Base-by-base conservation (phyloP, 2,797 vertebrate species). In the Siniperca scherzeri region DNA sequence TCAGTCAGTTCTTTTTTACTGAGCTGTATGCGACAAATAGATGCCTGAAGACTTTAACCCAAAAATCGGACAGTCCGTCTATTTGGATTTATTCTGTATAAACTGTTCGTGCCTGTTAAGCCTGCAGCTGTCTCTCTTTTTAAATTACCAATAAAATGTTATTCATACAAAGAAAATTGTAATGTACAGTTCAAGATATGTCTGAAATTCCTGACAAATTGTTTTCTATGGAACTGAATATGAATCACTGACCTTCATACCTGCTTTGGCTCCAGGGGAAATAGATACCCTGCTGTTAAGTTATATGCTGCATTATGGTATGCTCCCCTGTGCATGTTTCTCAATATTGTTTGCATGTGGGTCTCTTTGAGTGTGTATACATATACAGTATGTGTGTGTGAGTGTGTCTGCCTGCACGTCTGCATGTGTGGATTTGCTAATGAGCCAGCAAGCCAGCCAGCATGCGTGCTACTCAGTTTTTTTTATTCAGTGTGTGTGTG, bases 191-290 rank as follows among this genome's bases (percentile, higher is more conserved):
- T n/a, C 60, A 22, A 55, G 10, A 44, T 57, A 7, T 36, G 5
- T 27, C 12, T 17, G 16, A 33, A 27, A 19, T 33, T 30, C 66
- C 14, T 42, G 1, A 53, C 27, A 46, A 55, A 61, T 4, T 42
- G 22, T 64, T 62, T 84, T 52, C 25, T 22, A 0, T 59, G 56
- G 38, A 61, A 16, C n/a, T 57, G 25, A 77, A 64, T 38, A 19
- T 48, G 10, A 69, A 46, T n/a, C 2, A 44, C 19, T 70, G 12
- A 72, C 38, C 46, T 60, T 60, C 11, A 67, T 7, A 30, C 2
- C 2, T 9, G 27, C 59, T 46, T 44, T 9, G 33, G 22, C 25
- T 66, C 12, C 0, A 65, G 25, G 53, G 55, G 1, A 77, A 59
- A 65, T 36, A 8, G 6, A 21, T 62, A 27, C 10, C 5, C 22